Evolutionary conservation across 1,140 invertebrate genomes (phyloP), one percentile per base, ranked within the genome.

Genomic region (Caenorhabditis brenneri): DNA sequence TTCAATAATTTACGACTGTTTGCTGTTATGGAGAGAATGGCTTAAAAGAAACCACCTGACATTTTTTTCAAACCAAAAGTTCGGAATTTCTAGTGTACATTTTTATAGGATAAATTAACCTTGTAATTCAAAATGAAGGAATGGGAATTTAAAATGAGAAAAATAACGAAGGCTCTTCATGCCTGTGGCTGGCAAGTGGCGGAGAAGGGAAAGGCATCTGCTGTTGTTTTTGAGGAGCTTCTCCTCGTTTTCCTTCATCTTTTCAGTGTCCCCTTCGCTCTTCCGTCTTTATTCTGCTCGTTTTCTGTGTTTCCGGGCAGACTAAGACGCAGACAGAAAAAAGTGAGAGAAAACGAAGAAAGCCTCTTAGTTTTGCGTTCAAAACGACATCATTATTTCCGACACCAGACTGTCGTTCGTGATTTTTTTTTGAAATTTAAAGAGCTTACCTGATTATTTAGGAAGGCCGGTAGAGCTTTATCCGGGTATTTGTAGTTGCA

Each of bases 181-280:
- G 65, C 65, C 12, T 36, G n/a, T 65, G 58, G 31, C 65, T 42
- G 65, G 65, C 36, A 46, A 42, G 65, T 74, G 65, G 33, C 22
- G 65, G 36, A 46, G 65, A 74, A 36, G 29, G 36, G 36, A 74
- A 74, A 74, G 65, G 36, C 65, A 74, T 74, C 65, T 74, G 58
- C 58, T 65, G 65, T 74, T 74, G 65, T 74, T 74, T 74, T 74
- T 74, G 65, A 74, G 65, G 65, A 74, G 65, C 65, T 74, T 74
- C 65, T 74, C 65, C 65, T 31, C 65, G n/a, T 42, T 42, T 74
- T 42, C 29, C 58, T 65, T 65, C 58, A 65, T 65, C 58, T 74
- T 74, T 74, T 74, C 65, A 74, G 65, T 42, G 36, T 31, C 65
- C 33, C 58, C 58, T 16, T 65, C 58, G 4, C 58, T n/a, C 31